These are phyloP conservation scores for Bolborhynchus lineola DNA, from an alignment of 2,113 vertebrate species.

Conservation along the genomic window DNA sequence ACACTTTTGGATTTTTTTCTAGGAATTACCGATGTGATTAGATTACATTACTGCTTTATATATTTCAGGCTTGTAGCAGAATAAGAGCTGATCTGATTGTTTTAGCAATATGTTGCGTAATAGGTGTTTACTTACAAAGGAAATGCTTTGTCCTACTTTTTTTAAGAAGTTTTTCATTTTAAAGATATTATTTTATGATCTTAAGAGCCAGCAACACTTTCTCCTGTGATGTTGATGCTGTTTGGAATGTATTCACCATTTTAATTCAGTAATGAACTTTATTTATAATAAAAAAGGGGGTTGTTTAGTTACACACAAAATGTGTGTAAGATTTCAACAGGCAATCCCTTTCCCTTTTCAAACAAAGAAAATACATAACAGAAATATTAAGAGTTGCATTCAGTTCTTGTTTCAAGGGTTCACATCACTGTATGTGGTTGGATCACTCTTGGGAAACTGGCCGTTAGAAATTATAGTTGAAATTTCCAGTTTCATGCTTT, in stretches of 20 bases:
- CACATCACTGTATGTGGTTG: background rate
- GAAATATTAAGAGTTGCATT: accelerated
- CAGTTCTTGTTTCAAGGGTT: background rate
- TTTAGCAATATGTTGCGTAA: background rate
- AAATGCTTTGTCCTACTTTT: background rate
- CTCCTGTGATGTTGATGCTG: background rate
- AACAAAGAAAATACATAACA: background rate
- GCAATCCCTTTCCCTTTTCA: background rate
- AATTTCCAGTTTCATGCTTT: background rate
- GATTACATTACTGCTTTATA: background rate
- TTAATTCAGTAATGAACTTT: background rate
- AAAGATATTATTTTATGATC: background rate
- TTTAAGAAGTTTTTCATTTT: background rate
- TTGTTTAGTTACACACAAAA: background rate
- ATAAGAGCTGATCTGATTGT: background rate
- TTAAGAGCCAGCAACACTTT: background rate
- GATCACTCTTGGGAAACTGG: background rate
- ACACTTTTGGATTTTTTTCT: background rate
- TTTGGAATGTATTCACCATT: background rate
- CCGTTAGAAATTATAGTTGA: background rate
- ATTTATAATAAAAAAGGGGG: background rate
- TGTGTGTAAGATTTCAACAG: background rate
- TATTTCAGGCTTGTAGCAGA: background rate
- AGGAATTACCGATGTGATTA: background rate
- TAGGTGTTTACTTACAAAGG: background rate